A percentile compares a stretch with the other conserved stretches of the same genome.
Evolutionary conservation across 2,888 invertebrate genomes (phyloP).

Genomic region (Acrobasis repandana): DNA sequence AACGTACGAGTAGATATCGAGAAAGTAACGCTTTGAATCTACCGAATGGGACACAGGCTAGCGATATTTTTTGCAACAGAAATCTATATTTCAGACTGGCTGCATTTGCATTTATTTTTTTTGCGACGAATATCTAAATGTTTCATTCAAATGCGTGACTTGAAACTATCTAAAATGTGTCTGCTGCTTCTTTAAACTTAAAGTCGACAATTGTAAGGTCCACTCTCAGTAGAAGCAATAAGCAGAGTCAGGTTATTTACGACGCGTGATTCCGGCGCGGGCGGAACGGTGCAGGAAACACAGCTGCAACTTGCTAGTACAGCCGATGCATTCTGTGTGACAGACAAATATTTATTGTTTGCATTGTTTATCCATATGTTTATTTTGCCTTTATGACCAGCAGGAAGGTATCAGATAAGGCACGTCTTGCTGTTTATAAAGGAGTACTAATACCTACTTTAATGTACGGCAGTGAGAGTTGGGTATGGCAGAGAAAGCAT

Average conservation of each 20-base stretch:
- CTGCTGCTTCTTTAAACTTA: too few relatives aligned
- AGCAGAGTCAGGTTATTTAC: conserved; percentile 73
- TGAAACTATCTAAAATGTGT: too few relatives aligned
- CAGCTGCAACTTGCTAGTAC: conserved; percentile 45
- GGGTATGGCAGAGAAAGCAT: too few relatives aligned
- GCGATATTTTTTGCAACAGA: neutral
- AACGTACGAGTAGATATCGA: conserved; percentile 38
- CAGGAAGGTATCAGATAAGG: too few relatives aligned
- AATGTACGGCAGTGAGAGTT: too few relatives aligned
- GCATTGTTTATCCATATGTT: neutral
- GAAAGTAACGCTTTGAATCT: conserved; percentile 39
- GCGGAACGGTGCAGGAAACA: conserved; percentile 61
- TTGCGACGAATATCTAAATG: too few relatives aligned
- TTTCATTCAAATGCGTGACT: too few relatives aligned
- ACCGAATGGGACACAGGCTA: conserved; percentile 27
- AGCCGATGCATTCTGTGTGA: neutral
- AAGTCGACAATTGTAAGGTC: conserved; percentile 49
- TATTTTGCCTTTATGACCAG: too few relatives aligned
- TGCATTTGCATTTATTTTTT: neutral
- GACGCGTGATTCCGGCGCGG: conserved; percentile 68
- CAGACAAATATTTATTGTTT: neutral
- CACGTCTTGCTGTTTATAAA: too few relatives aligned
- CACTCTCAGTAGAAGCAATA: conserved; percentile 62
- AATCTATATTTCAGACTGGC: neutral
- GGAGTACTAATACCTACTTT: too few relatives aligned